A percentile compares a stretch with the other conserved stretches of the same genome.
Evolutionary conservation across 1,140 invertebrate genomes (phyloP).

Genomic region (Apis cerana): DNA sequence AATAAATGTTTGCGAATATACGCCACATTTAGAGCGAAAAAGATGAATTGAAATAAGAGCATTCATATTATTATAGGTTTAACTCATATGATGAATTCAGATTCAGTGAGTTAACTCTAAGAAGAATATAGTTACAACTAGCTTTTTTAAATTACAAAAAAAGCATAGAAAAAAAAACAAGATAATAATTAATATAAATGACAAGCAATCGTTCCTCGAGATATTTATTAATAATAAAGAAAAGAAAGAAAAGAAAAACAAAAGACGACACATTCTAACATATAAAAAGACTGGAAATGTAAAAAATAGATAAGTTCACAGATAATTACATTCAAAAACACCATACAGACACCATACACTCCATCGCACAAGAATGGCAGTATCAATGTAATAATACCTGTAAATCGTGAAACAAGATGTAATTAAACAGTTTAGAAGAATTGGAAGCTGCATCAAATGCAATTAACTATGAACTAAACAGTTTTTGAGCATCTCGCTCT

Average conservation of each 20-base stretch:
- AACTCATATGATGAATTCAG: constrained; percentile 36
- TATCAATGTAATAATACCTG: constrained; percentile 52
- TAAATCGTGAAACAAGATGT: constrained; percentile 42
- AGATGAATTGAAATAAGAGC: constrained; percentile 39
- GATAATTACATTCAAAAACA: constrained; percentile 21
- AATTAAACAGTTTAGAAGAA: constrained; percentile 44
- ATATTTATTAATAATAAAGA: background rate
- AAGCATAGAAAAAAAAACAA: background rate
- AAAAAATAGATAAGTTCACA: constrained; percentile 37
- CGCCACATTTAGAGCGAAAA: constrained; percentile 41
- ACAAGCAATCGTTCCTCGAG: background rate
- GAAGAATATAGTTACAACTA: background rate
- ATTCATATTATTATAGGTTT: constrained; percentile 4
- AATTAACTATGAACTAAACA: constrained; percentile 38
- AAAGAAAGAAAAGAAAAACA: background rate
- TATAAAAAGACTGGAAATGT: constrained; percentile 28
- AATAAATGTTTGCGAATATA: constrained; percentile 38
- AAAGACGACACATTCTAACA: background rate
- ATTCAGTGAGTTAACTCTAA: background rate
- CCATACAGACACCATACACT: constrained; percentile 32
- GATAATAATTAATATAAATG: background rate
- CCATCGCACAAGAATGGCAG: constrained; percentile 44
- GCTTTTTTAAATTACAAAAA: background rate
- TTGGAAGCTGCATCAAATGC: constrained; percentile 39
- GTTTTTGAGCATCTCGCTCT: constrained; percentile 13